A percentile compares a stretch with the other conserved stretches of the same genome.
phyloP scores from a whole-genome alignment of 2,797 vertebrate genomes.

The Karalla daura region DNA sequence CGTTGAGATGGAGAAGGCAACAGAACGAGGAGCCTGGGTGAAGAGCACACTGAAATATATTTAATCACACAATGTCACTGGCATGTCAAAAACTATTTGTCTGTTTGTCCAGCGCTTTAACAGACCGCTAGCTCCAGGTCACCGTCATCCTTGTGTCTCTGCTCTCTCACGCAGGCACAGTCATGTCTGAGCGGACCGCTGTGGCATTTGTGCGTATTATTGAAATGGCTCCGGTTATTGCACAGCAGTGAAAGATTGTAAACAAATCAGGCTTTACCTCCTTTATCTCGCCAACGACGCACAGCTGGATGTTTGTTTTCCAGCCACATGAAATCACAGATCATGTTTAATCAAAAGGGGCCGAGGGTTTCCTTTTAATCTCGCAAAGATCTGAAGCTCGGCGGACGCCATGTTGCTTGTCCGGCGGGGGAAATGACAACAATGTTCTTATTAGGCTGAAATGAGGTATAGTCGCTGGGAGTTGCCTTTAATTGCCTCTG shows the following conservation, averaged over 20 bases:
- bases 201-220: conserved; percentile 13
- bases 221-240: conserved; percentile 8
- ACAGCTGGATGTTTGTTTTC: conserved; percentile 27
- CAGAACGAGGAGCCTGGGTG: conserved; percentile 22
- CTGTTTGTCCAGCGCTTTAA: conserved; percentile 37
- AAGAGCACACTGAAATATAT: conserved; percentile 21
- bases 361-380: conserved; percentile 18
- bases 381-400: neutral
- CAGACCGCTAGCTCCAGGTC: conserved; percentile 48
- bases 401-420: neutral
- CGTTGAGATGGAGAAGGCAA: conserved; percentile 6
- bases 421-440: conserved; percentile 9
- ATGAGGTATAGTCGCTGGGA: conserved; percentile 14
- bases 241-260: neutral
- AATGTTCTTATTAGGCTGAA: conserved; percentile 31
- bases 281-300: neutral
- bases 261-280: conserved; percentile 14
- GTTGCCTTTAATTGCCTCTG: conserved; percentile 35
- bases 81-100: conserved; percentile 49
- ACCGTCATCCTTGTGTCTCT: conserved; percentile 18
- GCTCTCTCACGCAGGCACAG: conserved; percentile 4
- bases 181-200: conserved; percentile 11
- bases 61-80: conserved; percentile 29
- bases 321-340: conserved; percentile 10
- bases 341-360: conserved; percentile 8